phyloP scores from a whole-genome alignment of 2,797 vertebrate species.

The Siniperca scherzeri region DNA sequence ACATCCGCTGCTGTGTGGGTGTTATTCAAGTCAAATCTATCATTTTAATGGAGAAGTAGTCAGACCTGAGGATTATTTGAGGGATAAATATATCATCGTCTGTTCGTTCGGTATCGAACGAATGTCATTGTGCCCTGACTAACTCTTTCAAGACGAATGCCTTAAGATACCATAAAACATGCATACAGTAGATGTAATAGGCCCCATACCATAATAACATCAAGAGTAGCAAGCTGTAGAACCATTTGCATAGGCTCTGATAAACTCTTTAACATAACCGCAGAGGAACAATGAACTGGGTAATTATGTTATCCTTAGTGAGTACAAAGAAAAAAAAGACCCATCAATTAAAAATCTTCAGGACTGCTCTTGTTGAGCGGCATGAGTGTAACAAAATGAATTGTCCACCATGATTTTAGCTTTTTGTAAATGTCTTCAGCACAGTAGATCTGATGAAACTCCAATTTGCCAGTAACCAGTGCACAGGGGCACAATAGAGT shows the following conservation, averaged over 20 bases:
- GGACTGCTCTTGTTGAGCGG: slow-evolving; percentile 71
- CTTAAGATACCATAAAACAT: slow-evolving; percentile 58
- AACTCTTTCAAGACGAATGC: slow-evolving; percentile 77
- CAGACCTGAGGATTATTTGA: slow-evolving; percentile 85
- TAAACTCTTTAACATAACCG: slow-evolving; percentile 75
- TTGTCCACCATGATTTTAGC: slow-evolving; percentile 72
- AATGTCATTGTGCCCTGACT: slow-evolving; percentile 71
- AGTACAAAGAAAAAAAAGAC: slow-evolving; percentile 75
- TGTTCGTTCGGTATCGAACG: slow-evolving; percentile 77
- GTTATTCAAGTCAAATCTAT: slow-evolving; percentile 85
- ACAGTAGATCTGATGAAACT: slow-evolving; percentile 75
- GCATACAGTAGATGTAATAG: slow-evolving; percentile 44
- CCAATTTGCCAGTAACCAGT: slow-evolving; percentile 74
- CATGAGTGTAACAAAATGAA: slow-evolving; percentile 73
- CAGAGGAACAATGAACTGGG: slow-evolving; percentile 74
- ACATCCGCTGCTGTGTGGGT: slow-evolving; percentile 81
- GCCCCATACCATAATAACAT: slow-evolving; percentile 45
- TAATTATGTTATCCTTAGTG: slow-evolving; percentile 77
- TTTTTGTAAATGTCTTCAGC: slow-evolving; percentile 75
- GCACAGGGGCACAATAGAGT: slow-evolving; percentile 73
- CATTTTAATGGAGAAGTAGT: slow-evolving; percentile 86
- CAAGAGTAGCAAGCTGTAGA: slow-evolving; percentile 36
- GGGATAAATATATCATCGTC: slow-evolving; percentile 83
- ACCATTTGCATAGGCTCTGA: slow-evolving; percentile 64
- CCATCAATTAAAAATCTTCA: slow-evolving; percentile 76